phyloP scores from a whole-genome alignment of 2,113 vertebrate species.

The Papio anubis region DNA sequence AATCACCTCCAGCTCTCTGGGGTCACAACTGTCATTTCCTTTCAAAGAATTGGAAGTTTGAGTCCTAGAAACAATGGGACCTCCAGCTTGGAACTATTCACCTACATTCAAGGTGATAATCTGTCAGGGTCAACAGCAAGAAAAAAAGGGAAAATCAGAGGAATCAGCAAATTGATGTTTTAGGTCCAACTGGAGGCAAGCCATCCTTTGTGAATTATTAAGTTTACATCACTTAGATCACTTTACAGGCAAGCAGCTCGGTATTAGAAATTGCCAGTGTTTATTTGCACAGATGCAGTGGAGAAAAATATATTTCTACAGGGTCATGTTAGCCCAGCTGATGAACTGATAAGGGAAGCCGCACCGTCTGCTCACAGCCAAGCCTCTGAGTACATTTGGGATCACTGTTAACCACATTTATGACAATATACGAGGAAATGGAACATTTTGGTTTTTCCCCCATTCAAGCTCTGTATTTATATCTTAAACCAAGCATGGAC shows the following conservation, averaged over 20 bases:
- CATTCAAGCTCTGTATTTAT: conserved; percentile 32
- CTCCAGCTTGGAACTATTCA: background rate
- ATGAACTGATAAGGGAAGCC: conserved; percentile 60
- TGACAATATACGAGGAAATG: conserved; percentile 47
- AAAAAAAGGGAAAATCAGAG: conserved; percentile 22
- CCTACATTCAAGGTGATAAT: conserved; percentile 57
- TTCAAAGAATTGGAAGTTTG: background rate
- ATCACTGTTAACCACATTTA: background rate
- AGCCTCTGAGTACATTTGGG: background rate
- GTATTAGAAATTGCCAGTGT: background rate
- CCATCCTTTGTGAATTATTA: background rate
- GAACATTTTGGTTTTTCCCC: conserved; percentile 10
- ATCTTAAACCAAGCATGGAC: conserved; percentile 41
- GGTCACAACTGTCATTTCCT: background rate
- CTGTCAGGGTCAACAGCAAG: conserved; percentile 61
- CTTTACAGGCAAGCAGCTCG: background rate
- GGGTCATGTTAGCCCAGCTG: conserved; percentile 37
- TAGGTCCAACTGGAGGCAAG: conserved; percentile 43
- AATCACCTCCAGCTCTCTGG: background rate
- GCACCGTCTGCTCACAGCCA: background rate
- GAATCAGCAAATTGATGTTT: conserved; percentile 44
- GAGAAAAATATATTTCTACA: conserved; percentile 46
- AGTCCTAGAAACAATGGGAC: background rate
- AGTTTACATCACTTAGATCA: conserved; percentile 49
- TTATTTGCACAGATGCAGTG: conserved; percentile 75